phyloP scores from a whole-genome alignment of 2,888 invertebrate species.

The Plemyria rubiginata region DNA sequence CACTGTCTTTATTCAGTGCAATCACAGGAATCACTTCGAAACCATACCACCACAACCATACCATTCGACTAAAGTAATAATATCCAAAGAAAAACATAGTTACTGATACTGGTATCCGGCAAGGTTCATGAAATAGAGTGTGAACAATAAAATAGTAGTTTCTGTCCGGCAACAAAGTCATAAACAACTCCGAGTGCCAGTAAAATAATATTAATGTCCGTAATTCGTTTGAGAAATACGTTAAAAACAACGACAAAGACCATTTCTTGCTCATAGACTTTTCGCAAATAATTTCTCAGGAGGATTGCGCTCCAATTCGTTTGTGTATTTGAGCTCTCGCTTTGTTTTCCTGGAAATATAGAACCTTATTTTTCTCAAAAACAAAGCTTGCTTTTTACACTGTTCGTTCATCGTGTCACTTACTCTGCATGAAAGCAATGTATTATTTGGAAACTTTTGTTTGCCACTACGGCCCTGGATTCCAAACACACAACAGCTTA shows the following conservation, averaged over 20 bases:
- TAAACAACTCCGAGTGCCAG: conserved; percentile 22
- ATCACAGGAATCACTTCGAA: too few species aligned
- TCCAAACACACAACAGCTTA: too few species aligned
- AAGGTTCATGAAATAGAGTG: conserved; percentile 17
- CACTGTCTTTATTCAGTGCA: too few species aligned
- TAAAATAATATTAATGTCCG: conserved; percentile 26
- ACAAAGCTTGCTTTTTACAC: conserved; percentile 1
- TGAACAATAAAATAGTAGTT: conserved; percentile 25
- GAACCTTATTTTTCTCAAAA: conserved; percentile 14
- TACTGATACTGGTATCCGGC: background rate
- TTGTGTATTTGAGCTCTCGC: conserved; percentile 25
- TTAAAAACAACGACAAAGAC: conserved; percentile 26
- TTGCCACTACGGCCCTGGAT: too few species aligned
- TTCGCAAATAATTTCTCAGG: conserved; percentile 30
- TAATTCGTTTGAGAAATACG: conserved; percentile 19
- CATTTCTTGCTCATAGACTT: conserved; percentile 26
- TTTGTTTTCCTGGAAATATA: conserved; percentile 11
- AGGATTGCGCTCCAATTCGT: conserved; percentile 24
- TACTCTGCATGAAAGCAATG: background rate
- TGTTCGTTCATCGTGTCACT: conserved; percentile 3
- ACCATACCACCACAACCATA: too few species aligned
- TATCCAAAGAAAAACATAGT: background rate
- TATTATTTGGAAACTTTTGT: too few species aligned
- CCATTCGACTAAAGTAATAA: background rate
- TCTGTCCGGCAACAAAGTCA: conserved; percentile 23